Percentiles rank a stretch among this genome's conserved stretches.
These are phyloP conservation scores for Eupithecia abbreviata DNA, from an alignment of 2,888 invertebrate genomes.

Conservation along the genomic window DNA sequence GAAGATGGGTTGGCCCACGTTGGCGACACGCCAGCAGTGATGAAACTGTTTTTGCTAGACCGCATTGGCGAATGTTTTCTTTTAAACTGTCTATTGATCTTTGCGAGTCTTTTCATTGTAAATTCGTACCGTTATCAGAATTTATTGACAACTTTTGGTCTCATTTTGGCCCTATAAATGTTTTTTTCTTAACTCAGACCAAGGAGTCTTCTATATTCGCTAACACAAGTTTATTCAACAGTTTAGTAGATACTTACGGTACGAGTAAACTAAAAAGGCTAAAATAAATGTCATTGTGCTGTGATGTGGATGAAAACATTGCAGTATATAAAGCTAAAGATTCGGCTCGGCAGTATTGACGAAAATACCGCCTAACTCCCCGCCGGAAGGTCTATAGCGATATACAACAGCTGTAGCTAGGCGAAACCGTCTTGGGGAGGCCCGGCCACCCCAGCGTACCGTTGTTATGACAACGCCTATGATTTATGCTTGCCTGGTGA, in stretches of 20 bases:
- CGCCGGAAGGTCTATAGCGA: slow-evolving; percentile 60
- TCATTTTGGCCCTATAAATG: not conserved
- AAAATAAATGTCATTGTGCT: not conserved
- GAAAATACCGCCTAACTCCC: slow-evolving; percentile 55
- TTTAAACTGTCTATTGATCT: slow-evolving; percentile 43
- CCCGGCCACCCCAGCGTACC: slow-evolving; percentile 60
- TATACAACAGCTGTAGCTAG: slow-evolving; percentile 68
- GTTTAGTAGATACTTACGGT: not conserved
- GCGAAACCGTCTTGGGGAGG: slow-evolving; percentile 63
- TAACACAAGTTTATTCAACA: not conserved
- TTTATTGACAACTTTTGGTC: slow-evolving; percentile 1
- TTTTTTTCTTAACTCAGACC: not conserved
- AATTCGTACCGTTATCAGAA: slow-evolving; percentile 13
- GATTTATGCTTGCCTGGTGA: slow-evolving; percentile 72
- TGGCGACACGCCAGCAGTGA: slow-evolving; percentile 66
- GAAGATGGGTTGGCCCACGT: slow-evolving; percentile 35
- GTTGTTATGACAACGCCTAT: slow-evolving; percentile 71
- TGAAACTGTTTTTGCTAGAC: slow-evolving; percentile 58
- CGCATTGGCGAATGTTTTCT: slow-evolving; percentile 52
- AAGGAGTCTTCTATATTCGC: not conserved
- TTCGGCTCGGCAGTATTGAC: slow-evolving; percentile 56
- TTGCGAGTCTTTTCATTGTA: slow-evolving; percentile 31
- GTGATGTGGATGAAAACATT: slow-evolving; percentile 16
- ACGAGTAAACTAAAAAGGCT: not conserved
- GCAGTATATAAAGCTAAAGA: slow-evolving; percentile 18